Conservation (phyloP, 2,888 invertebrate genomes). For the Hemithea aestivaria region DNA sequence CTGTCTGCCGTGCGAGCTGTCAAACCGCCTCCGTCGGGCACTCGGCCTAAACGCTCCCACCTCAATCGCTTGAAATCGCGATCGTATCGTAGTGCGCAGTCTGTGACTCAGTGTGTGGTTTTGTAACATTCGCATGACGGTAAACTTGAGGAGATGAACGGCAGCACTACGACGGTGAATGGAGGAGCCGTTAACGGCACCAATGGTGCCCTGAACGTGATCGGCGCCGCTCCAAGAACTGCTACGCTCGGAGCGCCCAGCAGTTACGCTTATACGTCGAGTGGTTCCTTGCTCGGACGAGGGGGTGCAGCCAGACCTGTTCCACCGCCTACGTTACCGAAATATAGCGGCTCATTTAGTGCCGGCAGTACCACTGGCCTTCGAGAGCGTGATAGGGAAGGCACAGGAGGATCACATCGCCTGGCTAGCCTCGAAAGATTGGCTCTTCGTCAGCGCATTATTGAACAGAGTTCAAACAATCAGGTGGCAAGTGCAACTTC, state of each 20-base stretch:
- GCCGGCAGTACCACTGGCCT: conserved; percentile 83
- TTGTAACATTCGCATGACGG: conserved; percentile 69
- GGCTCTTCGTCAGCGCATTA: conserved; percentile 89
- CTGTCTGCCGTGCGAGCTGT: conserved; percentile 66
- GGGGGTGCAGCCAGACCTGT: conserved; percentile 83
- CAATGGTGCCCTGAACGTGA: conserved; percentile 65
- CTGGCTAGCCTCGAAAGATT: conserved; percentile 90
- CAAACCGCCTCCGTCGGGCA: conserved; percentile 77
- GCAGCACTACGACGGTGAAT: conserved; percentile 76
- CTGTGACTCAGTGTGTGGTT: conserved; percentile 69
- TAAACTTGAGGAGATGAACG: conserved; percentile 71
- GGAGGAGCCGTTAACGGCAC: conserved; percentile 72
- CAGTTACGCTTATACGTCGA: conserved; percentile 82
- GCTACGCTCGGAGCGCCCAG: conserved; percentile 77
- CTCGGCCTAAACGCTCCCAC: conserved; percentile 71
- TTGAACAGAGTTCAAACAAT: conserved; percentile 82
- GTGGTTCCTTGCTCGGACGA: conserved; percentile 80
- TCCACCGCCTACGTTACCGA: conserved; percentile 88
- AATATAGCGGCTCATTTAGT: conserved; percentile 88
- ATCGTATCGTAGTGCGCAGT: conserved; percentile 60
- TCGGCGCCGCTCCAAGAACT: conserved; percentile 69
- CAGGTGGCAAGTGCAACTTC: conserved; percentile 54
- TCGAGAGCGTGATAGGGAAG: conserved; percentile 82
- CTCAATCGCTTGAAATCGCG: conserved; percentile 55
- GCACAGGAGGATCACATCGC: conserved; percentile 86